Evolutionary conservation across 2,797 vertebrate species (phyloP).

Genomic region (Arrhamphus sclerolepis): DNA sequence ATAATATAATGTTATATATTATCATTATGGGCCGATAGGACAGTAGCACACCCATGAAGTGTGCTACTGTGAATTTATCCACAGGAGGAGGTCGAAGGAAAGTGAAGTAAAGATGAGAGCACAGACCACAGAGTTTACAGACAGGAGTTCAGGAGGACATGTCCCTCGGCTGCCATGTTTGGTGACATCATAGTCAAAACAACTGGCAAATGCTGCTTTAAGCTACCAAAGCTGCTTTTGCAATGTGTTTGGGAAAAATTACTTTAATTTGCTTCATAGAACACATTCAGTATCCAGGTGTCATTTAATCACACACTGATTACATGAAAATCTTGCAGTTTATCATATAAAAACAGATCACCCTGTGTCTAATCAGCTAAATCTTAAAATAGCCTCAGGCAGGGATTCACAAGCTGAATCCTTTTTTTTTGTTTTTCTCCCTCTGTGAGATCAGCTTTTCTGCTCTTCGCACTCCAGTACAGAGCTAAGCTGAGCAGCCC

Average conservation of each 20-base stretch:
- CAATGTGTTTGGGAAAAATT: conserved; percentile 42
- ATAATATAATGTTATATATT: too few relatives aligned
- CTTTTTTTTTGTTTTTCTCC: too few relatives aligned
- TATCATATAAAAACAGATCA: conserved; percentile 22
- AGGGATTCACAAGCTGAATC: too few relatives aligned
- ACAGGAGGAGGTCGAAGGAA: conserved; percentile 31
- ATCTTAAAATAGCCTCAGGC: too few relatives aligned
- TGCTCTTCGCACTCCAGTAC: too few relatives aligned
- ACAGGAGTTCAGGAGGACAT: conserved; percentile 19
- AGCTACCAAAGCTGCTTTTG: conserved; percentile 46
- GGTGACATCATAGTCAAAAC: conserved; percentile 44
- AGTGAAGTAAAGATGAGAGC: conserved; percentile 28
- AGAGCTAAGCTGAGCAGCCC: too few relatives aligned
- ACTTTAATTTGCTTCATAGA: conserved; percentile 32
- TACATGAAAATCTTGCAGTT: conserved; percentile 24
- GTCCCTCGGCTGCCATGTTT: conserved; percentile 13
- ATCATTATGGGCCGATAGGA: conserved; percentile 48
- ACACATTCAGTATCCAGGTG: conserved; percentile 19
- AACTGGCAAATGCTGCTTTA: conserved; percentile 40
- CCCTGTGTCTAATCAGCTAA: conserved; percentile 15
- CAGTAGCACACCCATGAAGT: conserved; percentile 33
- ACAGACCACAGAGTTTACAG: conserved; percentile 22
- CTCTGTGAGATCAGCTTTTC: too few relatives aligned
- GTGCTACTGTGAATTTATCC: conserved; percentile 35
- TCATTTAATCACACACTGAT: conserved; percentile 34